phyloP scores from a whole-genome alignment of 2,888 invertebrate species.

The Allacma fusca region DNA sequence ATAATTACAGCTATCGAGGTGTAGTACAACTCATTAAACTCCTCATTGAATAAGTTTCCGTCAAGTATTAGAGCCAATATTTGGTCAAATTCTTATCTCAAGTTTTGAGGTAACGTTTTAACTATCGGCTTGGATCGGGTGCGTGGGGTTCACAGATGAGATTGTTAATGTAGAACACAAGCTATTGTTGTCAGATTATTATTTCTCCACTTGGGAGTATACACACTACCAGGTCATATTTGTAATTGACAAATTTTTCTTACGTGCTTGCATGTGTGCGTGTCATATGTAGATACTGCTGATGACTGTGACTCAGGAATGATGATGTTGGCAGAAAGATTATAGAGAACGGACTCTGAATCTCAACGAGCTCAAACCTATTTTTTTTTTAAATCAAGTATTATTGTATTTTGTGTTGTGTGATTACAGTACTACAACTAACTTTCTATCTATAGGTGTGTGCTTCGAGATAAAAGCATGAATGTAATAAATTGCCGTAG shows the following conservation, averaged over 20 bases:
- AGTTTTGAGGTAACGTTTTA: neutral
- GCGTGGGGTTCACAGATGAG: neutral
- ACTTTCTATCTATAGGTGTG: slow-evolving; percentile 28
- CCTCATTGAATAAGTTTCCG: neutral
- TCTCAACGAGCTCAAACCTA: slow-evolving; percentile 18
- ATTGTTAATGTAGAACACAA: slow-evolving; percentile 7
- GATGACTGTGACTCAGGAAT: too few species aligned
- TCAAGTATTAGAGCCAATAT: slow-evolving; percentile 14
- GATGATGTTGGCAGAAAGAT: too few species aligned
- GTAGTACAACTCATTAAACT: too few species aligned
- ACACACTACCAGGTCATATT: too few species aligned
- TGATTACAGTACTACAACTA: slow-evolving; percentile 14
- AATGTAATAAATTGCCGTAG: slow-evolving; percentile 16
- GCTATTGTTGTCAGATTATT: slow-evolving; percentile 19
- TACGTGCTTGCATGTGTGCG: neutral
- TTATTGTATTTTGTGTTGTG: neutral
- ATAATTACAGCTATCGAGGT: too few species aligned
- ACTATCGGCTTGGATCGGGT: neutral
- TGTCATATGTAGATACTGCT: neutral
- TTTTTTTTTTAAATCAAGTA: slow-evolving; percentile 6
- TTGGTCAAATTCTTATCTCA: slow-evolving; percentile 20
- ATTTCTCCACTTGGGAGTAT: neutral
- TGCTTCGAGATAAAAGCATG: neutral
- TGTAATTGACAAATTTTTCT: too few species aligned
- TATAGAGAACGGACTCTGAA: neutral